Conservation (phyloP, 2,797 vertebrate species). For the Halcyon leucocephala region DNA sequence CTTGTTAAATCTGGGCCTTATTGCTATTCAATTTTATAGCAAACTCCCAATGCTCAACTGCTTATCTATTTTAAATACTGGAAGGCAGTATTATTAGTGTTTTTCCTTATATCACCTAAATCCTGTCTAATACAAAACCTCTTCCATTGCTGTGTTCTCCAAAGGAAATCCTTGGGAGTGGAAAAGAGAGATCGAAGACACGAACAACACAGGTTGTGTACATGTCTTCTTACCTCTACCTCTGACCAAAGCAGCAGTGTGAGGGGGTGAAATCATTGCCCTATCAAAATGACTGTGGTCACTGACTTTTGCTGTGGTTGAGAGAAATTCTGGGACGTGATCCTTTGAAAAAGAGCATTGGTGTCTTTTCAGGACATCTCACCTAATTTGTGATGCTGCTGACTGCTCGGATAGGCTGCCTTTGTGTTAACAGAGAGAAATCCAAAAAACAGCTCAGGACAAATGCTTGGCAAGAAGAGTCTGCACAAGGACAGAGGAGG, state of each 20-base stretch:
- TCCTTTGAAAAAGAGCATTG: background rate
- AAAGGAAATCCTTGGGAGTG: background rate
- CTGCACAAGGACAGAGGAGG: background rate
- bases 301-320: background rate
- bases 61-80: background rate
- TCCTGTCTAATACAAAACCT: background rate
- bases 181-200: background rate
- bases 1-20: background rate
- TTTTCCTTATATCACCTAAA: background rate
- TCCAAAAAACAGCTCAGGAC: background rate
- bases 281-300: background rate
- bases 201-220: fast-evolving
- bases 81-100: background rate
- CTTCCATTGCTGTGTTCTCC: background rate
- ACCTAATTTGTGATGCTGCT: background rate
- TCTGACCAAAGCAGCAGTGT: fast-evolving
- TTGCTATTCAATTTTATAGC: background rate
- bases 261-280: background rate
- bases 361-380: background rate
- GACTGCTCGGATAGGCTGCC: background rate
- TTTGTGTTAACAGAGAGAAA: background rate
- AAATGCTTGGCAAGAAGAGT: background rate
- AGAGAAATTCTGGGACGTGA: fast-evolving
- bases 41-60: background rate
- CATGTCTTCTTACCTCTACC: background rate